A percentile compares a stretch with the other conserved stretches of the same genome.
These are phyloP conservation scores for Pandemis corylana DNA, from an alignment of 2,888 invertebrate genomes.

Conservation along the genomic window DNA sequence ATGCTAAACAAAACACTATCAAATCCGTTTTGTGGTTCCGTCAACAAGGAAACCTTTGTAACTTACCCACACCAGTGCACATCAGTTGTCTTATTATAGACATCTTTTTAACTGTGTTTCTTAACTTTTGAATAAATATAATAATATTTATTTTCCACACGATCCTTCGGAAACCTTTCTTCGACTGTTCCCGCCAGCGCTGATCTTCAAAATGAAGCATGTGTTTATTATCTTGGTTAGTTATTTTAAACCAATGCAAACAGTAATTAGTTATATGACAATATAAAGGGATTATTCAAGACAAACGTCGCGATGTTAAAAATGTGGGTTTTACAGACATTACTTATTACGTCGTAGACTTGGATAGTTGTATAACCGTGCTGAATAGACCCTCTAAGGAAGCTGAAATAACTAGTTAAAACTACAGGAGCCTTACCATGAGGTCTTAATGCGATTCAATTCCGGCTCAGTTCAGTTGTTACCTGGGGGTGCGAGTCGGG, in stretches of 20 bases:
- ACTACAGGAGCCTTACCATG: too few species aligned
- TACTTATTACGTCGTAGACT: background rate
- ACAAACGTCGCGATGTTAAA: background rate
- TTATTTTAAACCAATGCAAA: background rate
- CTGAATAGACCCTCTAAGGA: too few species aligned
- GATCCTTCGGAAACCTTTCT: background rate
- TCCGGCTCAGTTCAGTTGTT: too few species aligned
- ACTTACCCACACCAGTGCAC: conserved; percentile 2
- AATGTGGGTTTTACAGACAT: background rate
- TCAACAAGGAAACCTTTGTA: too few species aligned
- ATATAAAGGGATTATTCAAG: background rate
- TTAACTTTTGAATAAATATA: background rate
- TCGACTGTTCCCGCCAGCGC: background rate
- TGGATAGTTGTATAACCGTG: too few species aligned
- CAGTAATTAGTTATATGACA: background rate
- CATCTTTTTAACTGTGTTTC: background rate
- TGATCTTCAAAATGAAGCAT: background rate
- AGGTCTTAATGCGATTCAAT: too few species aligned
- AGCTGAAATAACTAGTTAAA: too few species aligned
- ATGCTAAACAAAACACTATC: too few species aligned
- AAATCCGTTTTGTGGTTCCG: too few species aligned
- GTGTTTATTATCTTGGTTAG: background rate
- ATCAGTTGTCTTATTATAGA: conserved; percentile 2
- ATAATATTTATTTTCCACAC: background rate
- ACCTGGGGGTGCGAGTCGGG: too few species aligned